Evolutionary conservation across 2,888 invertebrate species (phyloP), one percentile per base, ranked within the genome.

Genomic region (Rhagonycha lutea): DNA sequence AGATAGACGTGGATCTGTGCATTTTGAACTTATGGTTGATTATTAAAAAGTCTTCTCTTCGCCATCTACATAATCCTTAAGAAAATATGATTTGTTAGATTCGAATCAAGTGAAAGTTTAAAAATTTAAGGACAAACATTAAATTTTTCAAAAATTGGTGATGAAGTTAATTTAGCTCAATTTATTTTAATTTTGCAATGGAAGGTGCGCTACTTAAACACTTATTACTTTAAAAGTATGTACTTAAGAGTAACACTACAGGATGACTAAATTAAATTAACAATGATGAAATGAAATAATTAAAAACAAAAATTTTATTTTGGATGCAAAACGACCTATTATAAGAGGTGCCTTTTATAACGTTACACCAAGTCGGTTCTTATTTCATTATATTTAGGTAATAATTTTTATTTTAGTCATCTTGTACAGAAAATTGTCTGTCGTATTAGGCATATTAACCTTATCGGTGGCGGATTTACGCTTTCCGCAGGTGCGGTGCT

Each of bases 1-100:
- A 81, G 91, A 92, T 78, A 89, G 90, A 82, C 86, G 90, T 73
- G 93, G 93, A 68, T 90, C 91, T 69, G 92, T 92, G 65, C 92
- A 92, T 85, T 93, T 93, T 85, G 93, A 93, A 85, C 86, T 93
- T 78, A 80, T 81, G 80, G 79, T 80, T 79, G 82, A 82, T 70
- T 79, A 79, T 72, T 78, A 78, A 77, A 67, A 69, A 75, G 75
- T 75, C 70, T 75, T 75, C 75, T n/a, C 69, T 61, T 68, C 75
- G 69, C 24, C 18, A 63, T 63, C 63, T 63, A 9, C 24, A 63
- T 24, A 63, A 63, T 24, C 18, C 23, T 63, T 63, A 63, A 63
- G 63, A 63, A 63, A 63, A 63, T 63, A 63, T 24, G 12, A 63
- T 24, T 63, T 63, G 24, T 63, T 63, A 63, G 63, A 24, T 63